Base-by-base conservation (phyloP, 2,888 invertebrate species). In the Odontocolon sp. region DNA sequence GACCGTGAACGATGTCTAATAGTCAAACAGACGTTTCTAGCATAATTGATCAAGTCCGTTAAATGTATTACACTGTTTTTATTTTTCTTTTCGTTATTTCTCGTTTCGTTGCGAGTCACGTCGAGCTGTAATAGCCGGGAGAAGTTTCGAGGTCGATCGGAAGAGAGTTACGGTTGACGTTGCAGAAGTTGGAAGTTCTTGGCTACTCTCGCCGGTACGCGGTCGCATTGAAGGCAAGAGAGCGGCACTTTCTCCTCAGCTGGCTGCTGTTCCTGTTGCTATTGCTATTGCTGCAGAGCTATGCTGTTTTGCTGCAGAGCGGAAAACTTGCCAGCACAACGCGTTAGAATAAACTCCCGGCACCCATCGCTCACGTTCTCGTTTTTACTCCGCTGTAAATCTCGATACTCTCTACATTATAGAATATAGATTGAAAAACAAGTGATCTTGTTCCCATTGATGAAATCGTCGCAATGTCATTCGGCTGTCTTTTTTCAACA, bases 61-160 rank as follows among this genome's bases (percentile, higher is more conserved):
- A n/a, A n/a, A n/a, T n/a, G n/a, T 45, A 23, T 38, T 36, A 61
- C 16, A 59, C 50, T 69, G 42, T 47, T 28, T 26, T 47, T 38
- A 18, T 42, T 26, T 26, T 33, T 21, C 61, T 52, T 11, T 50
- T 42, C 8, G 47, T 45, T 57, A 63, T 33, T 47, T 61, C 63
- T 52, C 3, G 11, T 61, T 56, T 64, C 31, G 11, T 66, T 52
- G 2, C 64, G 63, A 67, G 64, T 70, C 69, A 57, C 64, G 54
- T 33, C 28, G 61, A 59, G 40, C 47, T 36, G 67, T 78, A 78
- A 78, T 74, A 78, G 69, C 42, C 50, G 52, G 66, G 69, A 61
- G 36, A 21, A 57, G 74, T 84, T 87, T 87, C 85, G 87, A 87
- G 86, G 87, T 87, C 87, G 85, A 81, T 82, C 78, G 79, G 82